These are phyloP conservation scores for Callorhinus ursinus DNA, from an alignment of 2,113 vertebrate species.

Conservation along the genomic window DNA sequence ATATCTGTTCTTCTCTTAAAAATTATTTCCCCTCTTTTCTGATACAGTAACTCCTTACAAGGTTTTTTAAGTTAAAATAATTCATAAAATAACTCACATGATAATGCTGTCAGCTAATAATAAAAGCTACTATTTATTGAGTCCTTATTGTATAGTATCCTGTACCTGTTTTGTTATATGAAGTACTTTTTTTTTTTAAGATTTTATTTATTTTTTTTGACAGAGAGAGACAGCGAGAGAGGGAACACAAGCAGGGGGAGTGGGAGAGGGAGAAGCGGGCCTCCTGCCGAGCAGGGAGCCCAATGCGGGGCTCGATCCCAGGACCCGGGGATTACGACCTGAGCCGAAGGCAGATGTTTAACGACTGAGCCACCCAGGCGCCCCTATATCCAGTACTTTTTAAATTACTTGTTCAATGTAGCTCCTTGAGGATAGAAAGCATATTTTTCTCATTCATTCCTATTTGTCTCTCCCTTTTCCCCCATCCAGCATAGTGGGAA, in stretches of 20 bases:
- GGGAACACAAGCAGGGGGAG: no score
- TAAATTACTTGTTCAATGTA: not conserved
- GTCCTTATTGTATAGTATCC: not conserved
- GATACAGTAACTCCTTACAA: not conserved
- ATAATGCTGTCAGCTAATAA: not conserved
- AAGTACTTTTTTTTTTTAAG: not conserved
- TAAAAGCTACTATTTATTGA: not conserved
- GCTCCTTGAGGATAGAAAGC: not conserved
- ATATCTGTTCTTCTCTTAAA: not conserved
- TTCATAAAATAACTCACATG: not conserved
- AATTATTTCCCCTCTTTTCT: not conserved
- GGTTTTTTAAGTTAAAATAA: not conserved
- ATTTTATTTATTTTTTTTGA: no score
- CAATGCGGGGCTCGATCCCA: no score
- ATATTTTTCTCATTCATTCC: not conserved
- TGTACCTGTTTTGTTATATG: not conserved
- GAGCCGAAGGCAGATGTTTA: no score
- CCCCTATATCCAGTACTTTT: not conserved
- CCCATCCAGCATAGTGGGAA: not conserved
- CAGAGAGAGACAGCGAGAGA: no score
- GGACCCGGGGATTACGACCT: no score
- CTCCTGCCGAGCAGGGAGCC: no score
- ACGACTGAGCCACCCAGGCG: no score
- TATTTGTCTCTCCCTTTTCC: not conserved
- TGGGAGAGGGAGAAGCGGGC: no score